phyloP scores from a whole-genome alignment of 2,888 invertebrate genomes.

The Lasioglossum vierecki region DNA sequence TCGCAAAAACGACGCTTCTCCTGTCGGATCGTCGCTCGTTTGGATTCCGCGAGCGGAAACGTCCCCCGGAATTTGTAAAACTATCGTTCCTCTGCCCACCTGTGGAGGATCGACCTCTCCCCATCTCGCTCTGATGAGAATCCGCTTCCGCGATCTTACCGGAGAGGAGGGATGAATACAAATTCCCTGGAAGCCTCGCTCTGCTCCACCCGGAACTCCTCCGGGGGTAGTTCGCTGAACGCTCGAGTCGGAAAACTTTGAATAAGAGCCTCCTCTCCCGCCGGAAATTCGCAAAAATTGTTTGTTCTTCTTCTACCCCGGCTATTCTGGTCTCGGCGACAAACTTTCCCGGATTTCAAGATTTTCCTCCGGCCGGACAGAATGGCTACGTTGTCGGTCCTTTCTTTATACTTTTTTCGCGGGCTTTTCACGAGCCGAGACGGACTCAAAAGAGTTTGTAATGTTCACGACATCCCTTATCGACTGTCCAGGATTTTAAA shows the following conservation, averaged over 20 bases:
- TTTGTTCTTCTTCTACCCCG: neutral
- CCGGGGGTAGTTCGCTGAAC: neutral
- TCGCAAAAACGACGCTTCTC: neutral
- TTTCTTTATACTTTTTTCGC: neutral
- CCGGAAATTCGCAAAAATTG: slow-evolving; percentile 4
- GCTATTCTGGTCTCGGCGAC: neutral
- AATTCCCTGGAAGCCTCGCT: neutral
- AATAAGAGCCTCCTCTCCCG: neutral
- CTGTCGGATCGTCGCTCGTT: neutral
- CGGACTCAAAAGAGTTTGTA: neutral
- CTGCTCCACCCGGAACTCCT: neutral
- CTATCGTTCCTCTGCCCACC: slow-evolving; percentile 1
- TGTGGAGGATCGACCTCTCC: neutral
- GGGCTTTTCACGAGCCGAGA: neutral
- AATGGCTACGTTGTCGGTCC: neutral
- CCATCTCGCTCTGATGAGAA: slow-evolving; percentile 2
- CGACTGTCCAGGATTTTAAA: neutral
- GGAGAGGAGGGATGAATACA: neutral
- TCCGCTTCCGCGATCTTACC: neutral
- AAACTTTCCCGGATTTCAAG: neutral
- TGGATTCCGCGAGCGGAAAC: neutral
- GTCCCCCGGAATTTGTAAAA: neutral
- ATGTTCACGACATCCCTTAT: neutral
- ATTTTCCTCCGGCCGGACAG: neutral
- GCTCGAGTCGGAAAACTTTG: neutral